phyloP scores from a whole-genome alignment of 2,888 invertebrate species.

The Drosophila yooni region DNA sequence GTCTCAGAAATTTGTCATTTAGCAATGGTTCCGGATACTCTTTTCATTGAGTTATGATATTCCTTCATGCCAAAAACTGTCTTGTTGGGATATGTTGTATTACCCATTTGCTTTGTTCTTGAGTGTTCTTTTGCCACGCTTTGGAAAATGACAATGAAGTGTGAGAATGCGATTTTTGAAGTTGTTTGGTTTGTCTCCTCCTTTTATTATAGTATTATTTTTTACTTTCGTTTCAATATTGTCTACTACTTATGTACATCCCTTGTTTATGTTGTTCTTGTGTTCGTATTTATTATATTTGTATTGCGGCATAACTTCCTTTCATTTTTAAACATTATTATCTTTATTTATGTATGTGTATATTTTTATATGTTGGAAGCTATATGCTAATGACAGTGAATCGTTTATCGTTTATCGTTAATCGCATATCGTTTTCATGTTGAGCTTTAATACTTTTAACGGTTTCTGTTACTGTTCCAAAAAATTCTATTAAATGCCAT shows the following conservation, averaged over 20 bases:
- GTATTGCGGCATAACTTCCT: slow-evolving; percentile 38
- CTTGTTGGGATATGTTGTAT: neutral
- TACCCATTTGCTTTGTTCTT: neutral
- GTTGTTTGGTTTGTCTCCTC: slow-evolving; percentile 12
- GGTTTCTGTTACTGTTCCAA: slow-evolving; percentile 38
- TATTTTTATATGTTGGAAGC: slow-evolving; percentile 31
- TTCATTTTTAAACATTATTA: slow-evolving; percentile 19
- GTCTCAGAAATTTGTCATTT: slow-evolving; percentile 69
- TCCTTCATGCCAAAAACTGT: slow-evolving; percentile 7
- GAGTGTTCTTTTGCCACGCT: neutral
- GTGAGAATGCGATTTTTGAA: slow-evolving; percentile 20
- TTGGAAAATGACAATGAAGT: slow-evolving; percentile 35
- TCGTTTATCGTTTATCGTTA: slow-evolving; percentile 13
- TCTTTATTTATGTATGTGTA: slow-evolving; percentile 11
- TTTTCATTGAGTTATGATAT: slow-evolving; percentile 25
- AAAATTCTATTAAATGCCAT: slow-evolving; percentile 68
- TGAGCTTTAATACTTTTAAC: slow-evolving; percentile 70
- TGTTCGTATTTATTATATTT: slow-evolving; percentile 58
- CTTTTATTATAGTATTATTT: slow-evolving; percentile 16
- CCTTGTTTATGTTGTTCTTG: slow-evolving; percentile 72
- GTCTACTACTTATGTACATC: slow-evolving; percentile 77
- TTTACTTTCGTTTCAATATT: slow-evolving; percentile 58
- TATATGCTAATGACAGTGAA: slow-evolving; percentile 50
- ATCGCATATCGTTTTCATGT: slow-evolving; percentile 29
- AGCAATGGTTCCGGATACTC: slow-evolving; percentile 43